Evolutionary conservation across 2,113 vertebrate genomes (phyloP).

Genomic region (Rhodinocichla rosea): DNA sequence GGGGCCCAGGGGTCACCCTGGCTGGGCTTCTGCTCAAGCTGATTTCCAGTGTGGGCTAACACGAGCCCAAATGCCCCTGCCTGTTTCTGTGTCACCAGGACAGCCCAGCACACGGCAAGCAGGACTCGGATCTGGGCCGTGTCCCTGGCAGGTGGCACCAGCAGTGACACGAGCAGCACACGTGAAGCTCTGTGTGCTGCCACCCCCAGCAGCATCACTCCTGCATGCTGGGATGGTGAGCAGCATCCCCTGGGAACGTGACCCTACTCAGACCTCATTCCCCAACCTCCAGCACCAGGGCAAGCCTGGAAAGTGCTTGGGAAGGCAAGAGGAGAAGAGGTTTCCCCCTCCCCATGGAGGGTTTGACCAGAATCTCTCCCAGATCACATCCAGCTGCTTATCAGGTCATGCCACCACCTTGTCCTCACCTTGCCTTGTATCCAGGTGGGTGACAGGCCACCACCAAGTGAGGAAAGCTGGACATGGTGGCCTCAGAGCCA

Average conservation of each 20-base stretch:
- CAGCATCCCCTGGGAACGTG: not conserved
- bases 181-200: not conserved
- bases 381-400: not conserved
- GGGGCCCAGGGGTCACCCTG: fast-evolving
- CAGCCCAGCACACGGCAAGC: not conserved
- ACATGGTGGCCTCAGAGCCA: not conserved
- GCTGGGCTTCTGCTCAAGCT: not conserved
- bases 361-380: not conserved
- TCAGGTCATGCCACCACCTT: not conserved
- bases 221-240: fast-evolving
- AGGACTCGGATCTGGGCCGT: not conserved
- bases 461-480: not conserved
- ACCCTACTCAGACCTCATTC: not conserved
- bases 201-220: not conserved
- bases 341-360: fast-evolving
- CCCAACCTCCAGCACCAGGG: not conserved
- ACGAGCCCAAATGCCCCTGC: not conserved
- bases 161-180: not conserved
- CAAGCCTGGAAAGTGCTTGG: not conserved
- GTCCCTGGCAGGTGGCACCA: not conserved
- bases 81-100: not conserved
- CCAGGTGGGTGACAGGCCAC: not conserved
- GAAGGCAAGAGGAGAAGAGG: not conserved
- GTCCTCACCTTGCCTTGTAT: not conserved
- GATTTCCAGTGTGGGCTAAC: not conserved